phyloP scores from a whole-genome alignment of 2,113 vertebrate species.

The Gobiocypris rarus region DNA sequence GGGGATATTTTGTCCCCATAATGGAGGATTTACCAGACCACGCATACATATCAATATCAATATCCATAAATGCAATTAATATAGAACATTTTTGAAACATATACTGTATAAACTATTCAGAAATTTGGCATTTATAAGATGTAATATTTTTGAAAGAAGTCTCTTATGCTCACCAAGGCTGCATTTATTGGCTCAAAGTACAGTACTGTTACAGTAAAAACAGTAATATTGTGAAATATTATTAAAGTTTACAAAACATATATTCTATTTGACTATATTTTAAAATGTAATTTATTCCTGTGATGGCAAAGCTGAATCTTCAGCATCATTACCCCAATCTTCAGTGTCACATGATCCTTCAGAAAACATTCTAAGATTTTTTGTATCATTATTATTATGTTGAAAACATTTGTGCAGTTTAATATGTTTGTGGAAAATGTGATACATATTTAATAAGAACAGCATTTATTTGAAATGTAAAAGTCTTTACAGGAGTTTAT shows the following conservation, averaged over 20 bases:
- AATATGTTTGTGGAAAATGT: background rate
- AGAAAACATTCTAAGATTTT: no score
- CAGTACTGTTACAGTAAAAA: background rate
- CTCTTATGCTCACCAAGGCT: background rate
- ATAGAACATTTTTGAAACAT: no score
- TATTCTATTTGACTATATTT: background rate
- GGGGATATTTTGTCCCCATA: no score
- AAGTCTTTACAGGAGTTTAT: no score
- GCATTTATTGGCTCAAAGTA: background rate
- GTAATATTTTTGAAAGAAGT: background rate
- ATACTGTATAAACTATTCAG: background rate
- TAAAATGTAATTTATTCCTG: background rate
- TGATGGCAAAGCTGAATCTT: background rate
- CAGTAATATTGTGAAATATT: background rate
- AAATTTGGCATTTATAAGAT: background rate
- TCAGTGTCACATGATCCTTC: background rate
- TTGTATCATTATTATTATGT: background rate
- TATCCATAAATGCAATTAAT: background rate
- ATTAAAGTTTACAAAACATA: background rate
- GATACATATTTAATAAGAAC: background rate
- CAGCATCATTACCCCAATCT: background rate
- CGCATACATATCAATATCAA: background rate
- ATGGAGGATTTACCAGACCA: no score
- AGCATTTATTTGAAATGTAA: no score
- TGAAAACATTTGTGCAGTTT: background rate